Percentiles rank a stretch among this genome's conserved stretches.
These are phyloP conservation scores for Thinocorus orbignyianus DNA, from an alignment of 2,113 vertebrate species.

Conservation along the genomic window DNA sequence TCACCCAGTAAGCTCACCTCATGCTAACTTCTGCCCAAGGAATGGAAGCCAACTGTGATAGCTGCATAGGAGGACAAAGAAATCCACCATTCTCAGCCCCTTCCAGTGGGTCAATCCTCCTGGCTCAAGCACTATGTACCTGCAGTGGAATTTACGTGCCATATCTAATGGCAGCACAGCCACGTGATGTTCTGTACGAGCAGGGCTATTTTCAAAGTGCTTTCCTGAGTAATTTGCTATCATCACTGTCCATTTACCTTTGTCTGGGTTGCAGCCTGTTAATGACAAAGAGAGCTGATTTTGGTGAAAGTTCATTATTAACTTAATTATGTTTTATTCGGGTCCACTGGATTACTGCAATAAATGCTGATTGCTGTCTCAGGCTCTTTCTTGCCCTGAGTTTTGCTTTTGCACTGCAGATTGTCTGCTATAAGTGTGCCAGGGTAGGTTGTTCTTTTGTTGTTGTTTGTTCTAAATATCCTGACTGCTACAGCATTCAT, in stretches of 20 bases:
- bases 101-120: neutral
- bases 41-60: neutral
- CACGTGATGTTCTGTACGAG: neutral
- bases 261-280: neutral
- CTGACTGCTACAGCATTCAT: neutral
- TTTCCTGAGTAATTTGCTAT: neutral
- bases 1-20: neutral
- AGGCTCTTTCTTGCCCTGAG: neutral
- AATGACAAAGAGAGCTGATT: neutral
- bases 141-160: neutral
- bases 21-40: neutral
- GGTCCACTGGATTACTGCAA: neutral
- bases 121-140: neutral
- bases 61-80: neutral
- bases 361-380: neutral
- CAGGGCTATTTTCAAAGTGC: neutral
- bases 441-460: neutral
- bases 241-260: neutral
- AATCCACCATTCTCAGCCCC: neutral
- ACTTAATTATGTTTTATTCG: conserved; percentile 19
- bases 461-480: neutral
- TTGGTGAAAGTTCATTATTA: conserved; percentile 21
- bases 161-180: neutral
- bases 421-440: neutral
- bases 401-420: neutral